Evolutionary conservation across 2,888 invertebrate genomes (phyloP).

Genomic region (Morinoia aosen): DNA sequence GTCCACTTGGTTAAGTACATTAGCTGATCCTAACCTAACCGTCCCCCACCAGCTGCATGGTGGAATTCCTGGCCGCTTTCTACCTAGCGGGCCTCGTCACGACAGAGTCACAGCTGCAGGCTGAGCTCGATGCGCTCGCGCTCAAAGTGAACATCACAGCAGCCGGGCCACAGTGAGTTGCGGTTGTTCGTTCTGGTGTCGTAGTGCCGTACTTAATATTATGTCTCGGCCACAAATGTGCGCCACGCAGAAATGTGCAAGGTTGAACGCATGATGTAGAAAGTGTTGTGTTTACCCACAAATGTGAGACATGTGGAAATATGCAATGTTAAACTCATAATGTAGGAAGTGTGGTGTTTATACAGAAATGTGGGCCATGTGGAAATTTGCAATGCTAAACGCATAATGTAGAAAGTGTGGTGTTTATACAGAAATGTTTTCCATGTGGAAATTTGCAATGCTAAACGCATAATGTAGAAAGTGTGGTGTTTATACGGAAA

Average conservation of each 20-base stretch:
- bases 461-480: too few relatives aligned
- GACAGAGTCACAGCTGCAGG: slow-evolving; percentile 74
- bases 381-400: too few relatives aligned
- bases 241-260: neutral
- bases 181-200: neutral
- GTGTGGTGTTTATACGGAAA: too few relatives aligned
- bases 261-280: neutral
- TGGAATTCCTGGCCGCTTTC: slow-evolving; percentile 76
- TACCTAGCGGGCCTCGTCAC: slow-evolving; percentile 75
- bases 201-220: too few relatives aligned
- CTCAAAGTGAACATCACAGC: slow-evolving; percentile 63
- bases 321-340: too few relatives aligned
- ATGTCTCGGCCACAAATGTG: neutral
- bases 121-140: slow-evolving; percentile 75
- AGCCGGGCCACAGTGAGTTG: slow-evolving; percentile 58
- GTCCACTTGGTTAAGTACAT: too few relatives aligned
- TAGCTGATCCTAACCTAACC: neutral
- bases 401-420: too few relatives aligned
- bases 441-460: too few relatives aligned
- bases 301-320: neutral
- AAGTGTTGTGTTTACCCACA: neutral
- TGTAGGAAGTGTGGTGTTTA: too few relatives aligned
- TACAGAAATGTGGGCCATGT: neutral
- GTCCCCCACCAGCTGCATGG: slow-evolving; percentile 71
- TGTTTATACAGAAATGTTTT: neutral